Conservation (phyloP, 1,140 invertebrate species). For the Tetranychus cinnabarinus region DNA sequence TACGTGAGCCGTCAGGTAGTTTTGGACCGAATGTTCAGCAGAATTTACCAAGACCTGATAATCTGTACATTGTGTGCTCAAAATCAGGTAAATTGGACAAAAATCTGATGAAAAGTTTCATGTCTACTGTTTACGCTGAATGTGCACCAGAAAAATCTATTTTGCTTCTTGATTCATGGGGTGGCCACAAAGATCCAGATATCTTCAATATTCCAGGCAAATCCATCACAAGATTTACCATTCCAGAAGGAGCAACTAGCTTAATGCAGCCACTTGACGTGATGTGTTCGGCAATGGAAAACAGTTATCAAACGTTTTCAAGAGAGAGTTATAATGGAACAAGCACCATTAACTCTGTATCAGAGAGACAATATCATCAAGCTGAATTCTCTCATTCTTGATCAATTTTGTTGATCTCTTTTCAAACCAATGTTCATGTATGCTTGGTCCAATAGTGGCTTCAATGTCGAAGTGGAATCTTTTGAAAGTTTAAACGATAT, state of each 20-base stretch:
- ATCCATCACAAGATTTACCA: neutral
- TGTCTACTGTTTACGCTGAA: neutral
- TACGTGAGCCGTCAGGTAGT: neutral
- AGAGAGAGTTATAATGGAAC: neutral
- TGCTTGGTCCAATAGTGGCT: no score
- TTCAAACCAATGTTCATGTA: neutral
- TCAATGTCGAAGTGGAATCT: no score
- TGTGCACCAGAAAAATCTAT: neutral
- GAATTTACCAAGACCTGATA: neutral
- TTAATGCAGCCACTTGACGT: neutral
- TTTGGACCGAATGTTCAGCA: neutral
- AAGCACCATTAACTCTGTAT: neutral
- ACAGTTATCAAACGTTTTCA: neutral
- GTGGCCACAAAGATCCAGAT: neutral
- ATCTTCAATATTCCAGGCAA: neutral
- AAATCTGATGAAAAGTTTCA: neutral
- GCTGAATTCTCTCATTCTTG: neutral
- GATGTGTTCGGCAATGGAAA: neutral
- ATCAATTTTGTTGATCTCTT: neutral
- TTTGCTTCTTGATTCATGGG: neutral
- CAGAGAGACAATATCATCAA: neutral
- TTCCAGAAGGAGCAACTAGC: neutral
- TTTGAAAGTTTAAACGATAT: no score
- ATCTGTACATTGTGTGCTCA: neutral
- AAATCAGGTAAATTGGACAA: neutral